These are phyloP conservation scores for Drosophila ambigua DNA, from an alignment of 1,140 invertebrate species.

Conservation along the genomic window DNA sequence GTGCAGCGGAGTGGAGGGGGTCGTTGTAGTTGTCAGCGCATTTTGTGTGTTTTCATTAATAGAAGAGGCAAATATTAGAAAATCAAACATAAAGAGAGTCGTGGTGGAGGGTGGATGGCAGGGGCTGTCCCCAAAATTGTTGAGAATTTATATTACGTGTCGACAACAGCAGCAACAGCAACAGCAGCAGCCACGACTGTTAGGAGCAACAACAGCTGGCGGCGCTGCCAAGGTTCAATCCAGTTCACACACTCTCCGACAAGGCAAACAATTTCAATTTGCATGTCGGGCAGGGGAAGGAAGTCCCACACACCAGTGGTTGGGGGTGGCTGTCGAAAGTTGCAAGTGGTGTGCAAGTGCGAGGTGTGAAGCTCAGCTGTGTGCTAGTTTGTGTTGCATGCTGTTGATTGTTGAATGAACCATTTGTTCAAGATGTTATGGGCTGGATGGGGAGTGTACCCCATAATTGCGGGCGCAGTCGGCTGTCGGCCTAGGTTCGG, in stretches of 20 bases:
- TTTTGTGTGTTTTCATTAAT: constrained; percentile 69
- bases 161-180: constrained; percentile 46
- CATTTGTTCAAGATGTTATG: constrained; percentile 21
- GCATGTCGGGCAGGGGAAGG: constrained; percentile 55
- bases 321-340: constrained; percentile 36
- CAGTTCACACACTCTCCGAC: constrained; percentile 63
- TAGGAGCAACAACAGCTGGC: constrained; percentile 48
- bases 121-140: constrained; percentile 59
- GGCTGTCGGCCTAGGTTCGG: constrained; percentile 17
- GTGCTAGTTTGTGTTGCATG: constrained; percentile 33
- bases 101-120: too few species aligned
- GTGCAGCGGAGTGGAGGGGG: too few species aligned
- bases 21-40: constrained; percentile 18
- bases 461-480: constrained; percentile 32
- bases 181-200: constrained; percentile 31
- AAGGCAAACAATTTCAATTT: constrained; percentile 80
- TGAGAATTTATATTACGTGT: constrained; percentile 79
- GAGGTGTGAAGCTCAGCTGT: constrained; percentile 14
- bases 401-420: constrained; percentile 43
- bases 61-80: constrained; percentile 73
- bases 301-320: constrained; percentile 47
- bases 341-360: constrained; percentile 41
- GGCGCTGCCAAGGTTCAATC: constrained; percentile 58
- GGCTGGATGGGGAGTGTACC: background rate
- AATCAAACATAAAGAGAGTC: constrained; percentile 56